Evolutionary conservation across 2,888 invertebrate species (phyloP), one percentile per base, ranked within the genome.

Genomic region (Dendrolimus pini): DNA sequence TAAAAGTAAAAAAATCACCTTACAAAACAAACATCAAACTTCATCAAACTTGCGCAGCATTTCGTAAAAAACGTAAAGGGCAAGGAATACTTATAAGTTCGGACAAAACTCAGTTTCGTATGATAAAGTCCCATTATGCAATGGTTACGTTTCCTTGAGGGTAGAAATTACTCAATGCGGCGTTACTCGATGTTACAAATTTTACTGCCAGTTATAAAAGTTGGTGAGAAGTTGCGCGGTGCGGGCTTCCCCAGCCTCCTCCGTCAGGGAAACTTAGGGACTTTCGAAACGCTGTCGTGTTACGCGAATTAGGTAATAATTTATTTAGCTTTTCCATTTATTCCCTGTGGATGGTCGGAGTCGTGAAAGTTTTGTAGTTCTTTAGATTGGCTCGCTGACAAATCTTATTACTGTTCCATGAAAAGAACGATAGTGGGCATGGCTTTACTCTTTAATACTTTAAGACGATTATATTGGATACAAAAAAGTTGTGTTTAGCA

Each of bases 261-360:
- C 30, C 62, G 63, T 59, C 56, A 61, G 69, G 74, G 73, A 59
- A 65, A 66, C 59, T 66, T 47, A 3, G 47, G 47, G 76, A 77
- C 70, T 81, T 77, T 70, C 62, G 66, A 68, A 80, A 77, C 68
- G 65, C 72, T 72, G 74, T 69, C 69, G 64, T 75, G 78, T 80
- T 74, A 78, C 75, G 73, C 59, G 74, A 72, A 85, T 85, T 81
- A 77, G 75, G 78, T 82, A 84, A 84, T 83, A 77, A 81, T 81
- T 82, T 78, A 74, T 80, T 77, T 70, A 65, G 61, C 65, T 67
- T 68, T 68, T 69, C 62, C 63, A 68, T 68, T 69, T 68, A 65
- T 69, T 67, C 63, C 58, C 61, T 60, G 56, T 59, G 58, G 65
- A 61, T 60, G 47, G 47, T 47, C 7, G 47, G 47, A 2, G 6